Evolutionary conservation across 2,888 invertebrate genomes (phyloP).

Genomic region (Leptopilina drosophilae): DNA sequence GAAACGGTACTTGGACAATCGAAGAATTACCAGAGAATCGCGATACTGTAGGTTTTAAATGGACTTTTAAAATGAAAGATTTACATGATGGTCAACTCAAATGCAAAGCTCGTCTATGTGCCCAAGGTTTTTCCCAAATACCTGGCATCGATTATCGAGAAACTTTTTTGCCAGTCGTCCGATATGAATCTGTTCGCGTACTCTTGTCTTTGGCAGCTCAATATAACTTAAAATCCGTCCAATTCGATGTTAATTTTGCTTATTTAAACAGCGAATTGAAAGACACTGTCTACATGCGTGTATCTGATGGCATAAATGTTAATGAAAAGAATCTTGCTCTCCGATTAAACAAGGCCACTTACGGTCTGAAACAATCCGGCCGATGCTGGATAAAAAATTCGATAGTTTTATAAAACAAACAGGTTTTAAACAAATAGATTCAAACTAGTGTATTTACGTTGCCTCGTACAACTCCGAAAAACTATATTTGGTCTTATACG

Average conservation of each 20-base stretch:
- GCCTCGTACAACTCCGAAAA: not conserved
- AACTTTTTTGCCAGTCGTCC: constrained; percentile 50
- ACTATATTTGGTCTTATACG: not conserved
- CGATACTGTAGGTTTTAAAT: not conserved
- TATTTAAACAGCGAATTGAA: constrained; percentile 45
- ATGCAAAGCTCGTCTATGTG: constrained; percentile 40
- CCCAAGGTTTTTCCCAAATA: constrained; percentile 39
- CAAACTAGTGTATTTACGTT: not conserved
- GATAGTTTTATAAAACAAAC: not conserved
- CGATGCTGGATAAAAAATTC: not conserved
- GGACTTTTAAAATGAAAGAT: not conserved
- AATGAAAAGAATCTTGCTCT: constrained; percentile 34
- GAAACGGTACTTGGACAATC: too few relatives aligned
- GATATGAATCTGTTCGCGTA: constrained; percentile 42
- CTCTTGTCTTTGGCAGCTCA: constrained; percentile 23
- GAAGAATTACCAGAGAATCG: not conserved
- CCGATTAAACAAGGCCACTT: constrained; percentile 47
- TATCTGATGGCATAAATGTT: constrained; percentile 39
- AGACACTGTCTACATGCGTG: constrained; percentile 42
- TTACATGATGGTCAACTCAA: not conserved
- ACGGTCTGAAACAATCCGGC: constrained; percentile 46
- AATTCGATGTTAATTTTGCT: constrained; percentile 48
- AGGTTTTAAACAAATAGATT: not conserved
- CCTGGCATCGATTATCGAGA: constrained; percentile 48
- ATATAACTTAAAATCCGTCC: constrained; percentile 6